These are phyloP conservation scores for Meteorus colon DNA, from an alignment of 2,888 invertebrate species.

Conservation along the genomic window DNA sequence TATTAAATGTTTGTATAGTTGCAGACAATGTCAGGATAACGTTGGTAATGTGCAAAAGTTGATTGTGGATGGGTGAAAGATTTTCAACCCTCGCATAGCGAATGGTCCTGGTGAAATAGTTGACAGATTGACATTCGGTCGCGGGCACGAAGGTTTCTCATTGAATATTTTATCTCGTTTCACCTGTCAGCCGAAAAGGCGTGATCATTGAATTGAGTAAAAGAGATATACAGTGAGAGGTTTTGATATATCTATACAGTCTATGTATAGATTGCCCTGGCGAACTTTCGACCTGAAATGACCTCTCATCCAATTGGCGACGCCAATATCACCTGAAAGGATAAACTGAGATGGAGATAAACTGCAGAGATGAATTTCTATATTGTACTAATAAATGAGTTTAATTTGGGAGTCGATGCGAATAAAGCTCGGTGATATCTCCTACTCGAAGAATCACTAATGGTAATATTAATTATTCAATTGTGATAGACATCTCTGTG, in stretches of 20 bases:
- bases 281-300: constrained; percentile 73
- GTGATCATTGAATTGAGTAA: constrained; percentile 45
- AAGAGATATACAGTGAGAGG: constrained; percentile 27
- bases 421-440: constrained; percentile 25
- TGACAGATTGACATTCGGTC: constrained; percentile 73
- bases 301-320: constrained; percentile 58
- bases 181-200: constrained; percentile 67
- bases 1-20: constrained; percentile 13
- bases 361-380: constrained; percentile 16
- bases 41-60: constrained; percentile 27
- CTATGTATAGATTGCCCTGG: constrained; percentile 66
- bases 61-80: constrained; percentile 10
- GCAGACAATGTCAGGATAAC: constrained; percentile 22
- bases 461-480: constrained; percentile 47
- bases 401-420: constrained; percentile 41
- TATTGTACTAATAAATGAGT: constrained; percentile 39
- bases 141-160: constrained; percentile 62
- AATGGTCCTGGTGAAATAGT: constrained; percentile 53
- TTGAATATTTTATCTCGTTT: constrained; percentile 72
- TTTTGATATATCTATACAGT: constrained; percentile 26
- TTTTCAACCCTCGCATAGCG: constrained; percentile 7
- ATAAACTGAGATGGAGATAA: constrained; percentile 33
- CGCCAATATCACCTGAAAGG: constrained; percentile 16
- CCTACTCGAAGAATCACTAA: constrained; percentile 47
- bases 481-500: constrained; percentile 42